phyloP scores from a whole-genome alignment of 2,888 invertebrate genomes.

The Cosmia pyralina region DNA sequence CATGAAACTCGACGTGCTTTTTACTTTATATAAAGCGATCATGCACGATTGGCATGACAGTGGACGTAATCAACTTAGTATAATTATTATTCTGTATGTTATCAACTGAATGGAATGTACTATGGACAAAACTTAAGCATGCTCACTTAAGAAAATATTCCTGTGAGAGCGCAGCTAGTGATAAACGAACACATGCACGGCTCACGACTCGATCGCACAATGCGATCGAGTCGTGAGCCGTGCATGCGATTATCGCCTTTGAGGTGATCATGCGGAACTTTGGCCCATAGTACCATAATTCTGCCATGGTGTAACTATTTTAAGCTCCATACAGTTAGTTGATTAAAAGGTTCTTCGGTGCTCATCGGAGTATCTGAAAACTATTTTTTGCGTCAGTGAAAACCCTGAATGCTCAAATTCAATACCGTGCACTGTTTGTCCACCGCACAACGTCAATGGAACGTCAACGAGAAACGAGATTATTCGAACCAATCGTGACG shows the following conservation, averaged over 20 bases:
- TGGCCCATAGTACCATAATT: too few relatives aligned
- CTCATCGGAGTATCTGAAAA: background rate
- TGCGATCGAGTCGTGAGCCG: too few relatives aligned
- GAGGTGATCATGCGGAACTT: too few relatives aligned
- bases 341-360: background rate
- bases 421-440: background rate
- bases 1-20: constrained; percentile 23
- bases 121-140: too few relatives aligned
- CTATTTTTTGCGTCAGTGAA: background rate
- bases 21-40: constrained; percentile 11
- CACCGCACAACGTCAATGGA: too few relatives aligned
- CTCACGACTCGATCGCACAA: too few relatives aligned
- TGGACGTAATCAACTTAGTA: constrained; percentile 20
- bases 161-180: too few relatives aligned
- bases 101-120: constrained; percentile 41
- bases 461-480: too few relatives aligned
- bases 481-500: too few relatives aligned
- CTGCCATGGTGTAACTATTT: constrained; percentile 7
- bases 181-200: too few relatives aligned
- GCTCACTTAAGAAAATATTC: too few relatives aligned
- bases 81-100: constrained; percentile 28
- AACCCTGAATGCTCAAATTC: background rate
- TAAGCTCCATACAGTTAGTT: constrained; percentile 14
- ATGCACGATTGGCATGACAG: constrained; percentile 34
- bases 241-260: too few relatives aligned